Evolutionary conservation across 2,797 vertebrate genomes (phyloP), one percentile per base, ranked within the genome.

Genomic region (Enteromius treurensis): DNA sequence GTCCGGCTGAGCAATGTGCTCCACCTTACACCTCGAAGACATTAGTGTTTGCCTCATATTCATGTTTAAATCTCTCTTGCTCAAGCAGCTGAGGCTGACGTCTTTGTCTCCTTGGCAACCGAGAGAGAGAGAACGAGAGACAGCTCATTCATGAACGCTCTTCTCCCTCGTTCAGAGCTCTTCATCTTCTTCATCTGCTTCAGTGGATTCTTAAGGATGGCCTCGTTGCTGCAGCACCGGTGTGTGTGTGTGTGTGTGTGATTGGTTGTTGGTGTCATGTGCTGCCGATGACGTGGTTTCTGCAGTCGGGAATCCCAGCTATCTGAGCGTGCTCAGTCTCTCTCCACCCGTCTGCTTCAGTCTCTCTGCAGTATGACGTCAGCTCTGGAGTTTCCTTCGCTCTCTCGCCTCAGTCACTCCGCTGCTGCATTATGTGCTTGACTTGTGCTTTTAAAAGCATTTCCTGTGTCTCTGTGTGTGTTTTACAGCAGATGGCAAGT

Each of bases 61-160:
- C 91, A 91, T 93, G 90, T 93, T 91, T 91, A 89, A 90, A 90
- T 89, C 79, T 85, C 79, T 85, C 80, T 91, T 13, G 89, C 88
- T 91, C 89, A 89, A 93, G 90, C 91, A 92, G 91, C 91, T 93
- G 91, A 90, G 87, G 92, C 90, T 93, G 92, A 94, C 89, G 91
- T 92, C 88, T 74, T 78, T 13, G 88, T 95, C 89, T 93, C 94
- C 94, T 88, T 93, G 92, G 92, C 91, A 95, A 95, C 94, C 17
- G 17, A 19, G 23, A 17, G 26, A n/a, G 71, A 40, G 71, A 40
- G 58, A 55, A 1, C 1, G 26, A 62, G 69, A 8, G 11, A 40
- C 47, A 79, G 80, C 91, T 91, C 93, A 93, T 94, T 93, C 90
- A 92, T 91, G 83, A 90, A 80, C 17, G 53, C 83, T 77, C 71